phyloP scores from a whole-genome alignment of 2,888 invertebrate species.

The Apamea monoglypha region DNA sequence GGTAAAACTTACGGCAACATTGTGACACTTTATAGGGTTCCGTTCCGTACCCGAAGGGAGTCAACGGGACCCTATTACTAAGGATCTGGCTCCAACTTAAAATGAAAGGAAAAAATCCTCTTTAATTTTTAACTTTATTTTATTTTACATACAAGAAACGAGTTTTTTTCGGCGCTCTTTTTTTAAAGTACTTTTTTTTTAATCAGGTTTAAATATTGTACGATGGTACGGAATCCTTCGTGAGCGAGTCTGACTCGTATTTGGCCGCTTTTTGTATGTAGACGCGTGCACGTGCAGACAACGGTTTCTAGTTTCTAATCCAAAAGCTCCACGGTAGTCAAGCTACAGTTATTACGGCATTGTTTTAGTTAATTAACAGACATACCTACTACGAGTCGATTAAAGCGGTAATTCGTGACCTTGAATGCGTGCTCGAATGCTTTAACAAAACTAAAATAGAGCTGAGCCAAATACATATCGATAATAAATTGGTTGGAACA shows the following conservation, averaged over 20 bases:
- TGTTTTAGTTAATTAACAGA: slow-evolving; percentile 41
- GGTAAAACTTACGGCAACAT: neutral
- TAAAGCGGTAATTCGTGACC: slow-evolving; percentile 35
- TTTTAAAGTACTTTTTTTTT: too few relatives aligned
- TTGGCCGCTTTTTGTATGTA: neutral
- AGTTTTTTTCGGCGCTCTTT: too few relatives aligned
- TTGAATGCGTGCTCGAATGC: slow-evolving; percentile 16
- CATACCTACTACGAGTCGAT: slow-evolving; percentile 1
- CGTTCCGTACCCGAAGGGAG: neutral
- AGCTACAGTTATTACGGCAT: slow-evolving; percentile 36
- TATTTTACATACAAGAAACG: neutral
- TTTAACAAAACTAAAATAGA: slow-evolving; percentile 32
- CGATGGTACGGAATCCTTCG: neutral
- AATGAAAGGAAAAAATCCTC: neutral
- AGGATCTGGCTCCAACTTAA: neutral
- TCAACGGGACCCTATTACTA: neutral
- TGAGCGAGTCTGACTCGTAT: neutral
- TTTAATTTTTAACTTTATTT: neutral
- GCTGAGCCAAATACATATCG: slow-evolving; percentile 52
- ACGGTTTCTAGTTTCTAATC: slow-evolving; percentile 26
- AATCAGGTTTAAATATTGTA: neutral
- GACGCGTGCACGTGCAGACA: slow-evolving; percentile 16
- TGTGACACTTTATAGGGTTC: neutral
- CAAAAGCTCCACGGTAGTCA: slow-evolving; percentile 25
- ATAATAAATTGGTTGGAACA: slow-evolving; percentile 31